A percentile compares a stretch with the other conserved stretches of the same genome.
Conservation (phyloP, 2,888 invertebrate species). For the Euspilapteryx auroguttella region DNA sequence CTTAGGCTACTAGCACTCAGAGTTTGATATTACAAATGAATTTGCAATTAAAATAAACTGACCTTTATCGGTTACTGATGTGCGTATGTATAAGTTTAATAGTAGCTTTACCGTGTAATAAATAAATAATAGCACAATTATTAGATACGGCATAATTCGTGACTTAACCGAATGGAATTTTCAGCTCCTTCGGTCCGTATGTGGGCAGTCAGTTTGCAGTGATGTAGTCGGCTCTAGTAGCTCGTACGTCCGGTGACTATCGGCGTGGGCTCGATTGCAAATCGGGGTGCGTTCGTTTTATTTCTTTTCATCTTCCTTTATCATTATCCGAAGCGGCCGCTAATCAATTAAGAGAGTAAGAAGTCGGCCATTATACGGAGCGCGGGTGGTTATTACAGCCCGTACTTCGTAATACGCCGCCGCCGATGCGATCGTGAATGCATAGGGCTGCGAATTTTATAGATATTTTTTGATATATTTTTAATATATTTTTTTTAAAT, state of each 20-base stretch:
- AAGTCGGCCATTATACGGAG: slow-evolving; percentile 56
- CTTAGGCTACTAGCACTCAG: slow-evolving; percentile 24
- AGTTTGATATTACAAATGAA: slow-evolving; percentile 31
- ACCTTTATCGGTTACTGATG: slow-evolving; percentile 32
- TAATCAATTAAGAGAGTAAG: slow-evolving; percentile 63
- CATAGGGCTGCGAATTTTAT: slow-evolving; percentile 56
- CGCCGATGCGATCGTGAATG: slow-evolving; percentile 47
- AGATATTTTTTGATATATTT: slow-evolving; percentile 40
- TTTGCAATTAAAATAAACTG: slow-evolving; percentile 43
- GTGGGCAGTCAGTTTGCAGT: slow-evolving; percentile 3
- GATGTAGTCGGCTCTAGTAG: slow-evolving; percentile 5
- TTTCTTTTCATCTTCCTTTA: slow-evolving; percentile 61
- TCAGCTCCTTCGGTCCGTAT: background rate
- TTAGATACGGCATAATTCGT: slow-evolving; percentile 29
- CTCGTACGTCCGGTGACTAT: slow-evolving; percentile 30
- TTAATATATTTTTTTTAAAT: slow-evolving; percentile 37
- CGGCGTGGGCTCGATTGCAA: slow-evolving; percentile 37
- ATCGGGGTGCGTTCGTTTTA: slow-evolving; percentile 47
- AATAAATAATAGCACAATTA: slow-evolving; percentile 28
- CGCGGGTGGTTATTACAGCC: slow-evolving; percentile 55
- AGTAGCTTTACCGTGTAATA: slow-evolving; percentile 24
- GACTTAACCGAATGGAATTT: slow-evolving; percentile 15
- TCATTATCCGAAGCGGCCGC: slow-evolving; percentile 59
- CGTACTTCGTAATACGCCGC: slow-evolving; percentile 45
- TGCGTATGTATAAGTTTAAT: slow-evolving; percentile 34